Percentiles rank a stretch among this genome's conserved stretches.
Evolutionary conservation across 23 tunicate species (phyloP).

Genomic region (Oikopleura albicans): DNA sequence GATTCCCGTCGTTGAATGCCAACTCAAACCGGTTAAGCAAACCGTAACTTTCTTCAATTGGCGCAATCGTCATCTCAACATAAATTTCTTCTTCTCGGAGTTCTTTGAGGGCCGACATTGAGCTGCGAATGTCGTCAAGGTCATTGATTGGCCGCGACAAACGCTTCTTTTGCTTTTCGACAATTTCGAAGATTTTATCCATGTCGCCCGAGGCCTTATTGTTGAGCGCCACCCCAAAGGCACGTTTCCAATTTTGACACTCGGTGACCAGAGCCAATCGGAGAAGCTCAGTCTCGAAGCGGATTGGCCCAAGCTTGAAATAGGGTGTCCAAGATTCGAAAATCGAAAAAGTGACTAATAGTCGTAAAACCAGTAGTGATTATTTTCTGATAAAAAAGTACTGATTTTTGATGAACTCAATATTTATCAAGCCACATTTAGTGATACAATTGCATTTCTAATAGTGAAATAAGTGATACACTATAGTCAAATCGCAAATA

Average conservation of each 20-base stretch:
- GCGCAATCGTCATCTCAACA: constrained; percentile 51
- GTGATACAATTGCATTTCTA: too few relatives aligned
- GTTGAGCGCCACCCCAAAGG: constrained; percentile 71
- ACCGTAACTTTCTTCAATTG: constrained; percentile 83
- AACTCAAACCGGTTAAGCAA: constrained; percentile 79
- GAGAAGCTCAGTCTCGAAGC: constrained; percentile 50
- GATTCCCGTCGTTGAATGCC: constrained; percentile 49
- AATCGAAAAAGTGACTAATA: too few relatives aligned
- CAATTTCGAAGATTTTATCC: constrained; percentile 65
- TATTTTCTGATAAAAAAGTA: too few relatives aligned
- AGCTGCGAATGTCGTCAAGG: constrained; percentile 76
- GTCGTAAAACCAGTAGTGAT: too few relatives aligned
- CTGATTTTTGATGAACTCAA: too few relatives aligned
- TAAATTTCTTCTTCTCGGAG: constrained; percentile 48
- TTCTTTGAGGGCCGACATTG: constrained; percentile 63
- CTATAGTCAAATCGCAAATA: too few relatives aligned
- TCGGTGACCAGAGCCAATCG: constrained; percentile 53
- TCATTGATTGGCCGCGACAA: constrained; percentile 78
- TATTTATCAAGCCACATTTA: too few relatives aligned
- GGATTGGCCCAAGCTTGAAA: constrained; percentile 59
- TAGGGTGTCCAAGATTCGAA: too few relatives aligned
- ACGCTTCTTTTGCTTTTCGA: constrained; percentile 57
- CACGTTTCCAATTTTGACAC: constrained; percentile 60
- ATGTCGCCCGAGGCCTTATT: constrained; percentile 47
- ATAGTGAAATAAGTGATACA: too few relatives aligned